Conservation (phyloP, 2,888 invertebrate species). For the Carterocephalus palaemon region DNA sequence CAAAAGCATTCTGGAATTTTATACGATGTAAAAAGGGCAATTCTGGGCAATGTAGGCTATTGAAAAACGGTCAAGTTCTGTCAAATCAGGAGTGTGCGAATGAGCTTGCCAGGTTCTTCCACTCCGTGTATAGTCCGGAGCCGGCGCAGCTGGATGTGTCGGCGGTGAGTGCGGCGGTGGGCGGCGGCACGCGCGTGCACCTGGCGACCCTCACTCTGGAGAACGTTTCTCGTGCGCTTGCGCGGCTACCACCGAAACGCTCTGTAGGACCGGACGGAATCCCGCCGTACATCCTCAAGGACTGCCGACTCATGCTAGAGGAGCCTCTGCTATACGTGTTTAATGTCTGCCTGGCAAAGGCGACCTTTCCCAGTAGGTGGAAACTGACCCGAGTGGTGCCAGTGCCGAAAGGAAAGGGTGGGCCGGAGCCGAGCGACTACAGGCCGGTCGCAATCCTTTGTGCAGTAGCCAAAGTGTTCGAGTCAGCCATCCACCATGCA, state of each 20-base stretch:
- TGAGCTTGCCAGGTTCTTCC: not conserved
- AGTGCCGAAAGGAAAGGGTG: no score
- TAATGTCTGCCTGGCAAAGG: conserved; percentile 8
- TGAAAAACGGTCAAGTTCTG: not conserved
- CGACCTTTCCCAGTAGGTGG: conserved; percentile 14
- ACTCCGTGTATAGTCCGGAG: not conserved
- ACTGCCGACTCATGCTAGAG: conserved; percentile 10
- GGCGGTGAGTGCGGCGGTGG: not conserved
- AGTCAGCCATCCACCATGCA: no score
- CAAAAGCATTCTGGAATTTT: no score
- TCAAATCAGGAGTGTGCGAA: not conserved
- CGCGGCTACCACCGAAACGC: conserved; percentile 16
- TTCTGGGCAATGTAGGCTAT: not conserved
- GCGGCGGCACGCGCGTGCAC: not conserved
- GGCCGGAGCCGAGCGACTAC: no score
- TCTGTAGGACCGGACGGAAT: conserved; percentile 27
- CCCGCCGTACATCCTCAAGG: conserved; percentile 24
- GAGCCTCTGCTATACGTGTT: no score
- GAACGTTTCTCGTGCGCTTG: not conserved
- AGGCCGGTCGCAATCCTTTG: conserved; percentile 18
- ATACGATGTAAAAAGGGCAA: not conserved
- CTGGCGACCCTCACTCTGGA: not conserved
- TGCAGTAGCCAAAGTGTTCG: conserved; percentile 20
- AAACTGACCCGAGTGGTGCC: conserved; percentile 17
- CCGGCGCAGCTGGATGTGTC: not conserved